phyloP scores from a whole-genome alignment of 2,797 vertebrate genomes.

The Sebastes wilsoni region DNA sequence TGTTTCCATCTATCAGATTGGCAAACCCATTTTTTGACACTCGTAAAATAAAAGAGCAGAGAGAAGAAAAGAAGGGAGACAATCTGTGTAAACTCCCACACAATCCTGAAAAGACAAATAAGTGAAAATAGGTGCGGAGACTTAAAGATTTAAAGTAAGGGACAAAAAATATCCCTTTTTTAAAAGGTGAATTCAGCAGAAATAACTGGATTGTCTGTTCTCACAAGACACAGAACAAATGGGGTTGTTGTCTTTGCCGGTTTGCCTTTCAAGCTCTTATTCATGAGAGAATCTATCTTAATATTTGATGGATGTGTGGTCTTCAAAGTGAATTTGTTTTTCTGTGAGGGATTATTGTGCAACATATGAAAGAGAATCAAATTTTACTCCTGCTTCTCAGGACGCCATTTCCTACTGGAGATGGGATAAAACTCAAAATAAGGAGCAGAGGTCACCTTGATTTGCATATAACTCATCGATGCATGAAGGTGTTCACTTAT shows the following conservation, averaged over 20 bases:
- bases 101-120: neutral
- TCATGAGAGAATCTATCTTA: neutral
- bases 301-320: neutral
- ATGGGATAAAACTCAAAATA: neutral
- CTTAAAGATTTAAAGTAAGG: neutral
- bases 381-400: neutral
- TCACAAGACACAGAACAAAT: neutral
- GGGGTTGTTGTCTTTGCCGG: neutral
- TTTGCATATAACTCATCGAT: neutral
- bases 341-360: constrained; percentile 2
- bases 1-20: neutral
- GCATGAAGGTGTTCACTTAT: neutral
- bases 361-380: neutral
- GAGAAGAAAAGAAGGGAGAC: too few relatives aligned
- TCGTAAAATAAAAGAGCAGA: too few relatives aligned
- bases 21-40: too few relatives aligned
- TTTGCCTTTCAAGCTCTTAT: neutral
- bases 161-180: neutral
- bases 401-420: neutral
- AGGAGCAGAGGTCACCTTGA: neutral
- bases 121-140: neutral
- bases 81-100: neutral
- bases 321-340: neutral
- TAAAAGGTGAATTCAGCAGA: neutral
- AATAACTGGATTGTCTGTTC: neutral